Evolutionary conservation across 2,113 vertebrate genomes (phyloP), one percentile per base, ranked within the genome.

Genomic region (Abramis brama): DNA sequence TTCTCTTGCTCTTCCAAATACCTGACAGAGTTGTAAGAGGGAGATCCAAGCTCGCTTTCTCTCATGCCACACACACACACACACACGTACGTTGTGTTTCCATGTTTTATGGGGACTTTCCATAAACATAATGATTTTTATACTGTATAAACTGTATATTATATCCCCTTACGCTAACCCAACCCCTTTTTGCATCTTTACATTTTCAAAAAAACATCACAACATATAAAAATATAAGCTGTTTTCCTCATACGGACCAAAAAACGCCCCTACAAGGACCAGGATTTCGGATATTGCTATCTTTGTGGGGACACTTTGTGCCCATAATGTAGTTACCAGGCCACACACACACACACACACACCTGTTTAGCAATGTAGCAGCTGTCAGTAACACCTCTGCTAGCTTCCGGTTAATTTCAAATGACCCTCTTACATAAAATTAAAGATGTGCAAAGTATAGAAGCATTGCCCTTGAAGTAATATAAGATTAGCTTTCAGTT

Each of bases 371-470:
- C 7, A n/a, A 13, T 68, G 45, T 30, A 74, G 36, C 30, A 73
- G 59, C 52, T 85, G 68, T 30, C 70, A 80, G 85, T 89, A 93
- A 91, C 93, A 93, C 92, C 91, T 94, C 73, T 94, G 11, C 9
- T 60, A 60, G 5, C 30, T 25, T 43, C 11, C 19, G 91, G 91
- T 93, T 92, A 80, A 92, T 92, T 92, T 93, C 90, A 91, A 90
- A 93, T 92, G 93, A 92, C 93, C 92, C 90, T 57, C 19, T 21
- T 57, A 21, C 19, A 57, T 90, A 81, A 78, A 55, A 77, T 30
- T 12, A 55, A 33, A 77, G 17, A 36, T 70, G 3, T 21, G 17
- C 66, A 39, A 39, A 33, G 30, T 30, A 33, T 21, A 15, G 66
- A 68, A 19, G 11, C 36, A 39, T 39, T 39, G 3, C 17, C 39